These are phyloP conservation scores for Abrostola tripartita DNA, from an alignment of 2,888 invertebrate genomes.

Conservation along the genomic window DNA sequence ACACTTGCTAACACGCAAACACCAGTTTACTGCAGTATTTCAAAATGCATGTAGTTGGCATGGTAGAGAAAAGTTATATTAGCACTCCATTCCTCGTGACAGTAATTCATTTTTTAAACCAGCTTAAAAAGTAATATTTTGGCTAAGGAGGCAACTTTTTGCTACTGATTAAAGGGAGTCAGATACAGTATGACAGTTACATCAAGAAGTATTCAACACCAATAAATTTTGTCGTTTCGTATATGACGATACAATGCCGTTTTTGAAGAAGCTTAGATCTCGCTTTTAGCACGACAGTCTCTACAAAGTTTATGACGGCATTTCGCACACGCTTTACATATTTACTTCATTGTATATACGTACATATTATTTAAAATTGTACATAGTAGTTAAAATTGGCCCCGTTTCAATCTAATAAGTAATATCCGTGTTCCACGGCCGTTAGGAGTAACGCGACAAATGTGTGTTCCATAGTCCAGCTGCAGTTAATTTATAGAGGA, in stretches of 20 bases:
- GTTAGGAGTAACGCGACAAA: background rate
- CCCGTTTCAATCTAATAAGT: conserved; percentile 20
- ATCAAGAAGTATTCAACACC: no score
- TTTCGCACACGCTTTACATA: background rate
- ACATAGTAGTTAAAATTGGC: conserved; percentile 14
- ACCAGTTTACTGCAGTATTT: background rate
- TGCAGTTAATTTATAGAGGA: conserved; percentile 1
- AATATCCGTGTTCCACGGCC: background rate
- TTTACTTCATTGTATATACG: background rate
- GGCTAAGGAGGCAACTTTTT: no score
- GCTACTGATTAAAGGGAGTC: no score
- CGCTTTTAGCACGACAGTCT: no score
- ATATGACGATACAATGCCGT: no score
- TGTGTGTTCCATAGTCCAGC: conserved; percentile 4
- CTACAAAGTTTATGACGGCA: background rate
- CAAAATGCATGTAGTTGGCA: background rate
- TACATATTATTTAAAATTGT: background rate
- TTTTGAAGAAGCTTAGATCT: no score
- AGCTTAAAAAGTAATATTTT: no score
- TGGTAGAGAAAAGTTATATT: no score
- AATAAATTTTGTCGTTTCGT: no score
- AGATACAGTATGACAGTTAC: no score
- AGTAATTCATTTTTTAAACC: no score
- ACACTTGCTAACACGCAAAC: conserved; percentile 6
- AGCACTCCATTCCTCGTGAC: no score